Evolutionary conservation across 2,888 invertebrate species (phyloP).

Genomic region (Perizoma affinitatum): DNA sequence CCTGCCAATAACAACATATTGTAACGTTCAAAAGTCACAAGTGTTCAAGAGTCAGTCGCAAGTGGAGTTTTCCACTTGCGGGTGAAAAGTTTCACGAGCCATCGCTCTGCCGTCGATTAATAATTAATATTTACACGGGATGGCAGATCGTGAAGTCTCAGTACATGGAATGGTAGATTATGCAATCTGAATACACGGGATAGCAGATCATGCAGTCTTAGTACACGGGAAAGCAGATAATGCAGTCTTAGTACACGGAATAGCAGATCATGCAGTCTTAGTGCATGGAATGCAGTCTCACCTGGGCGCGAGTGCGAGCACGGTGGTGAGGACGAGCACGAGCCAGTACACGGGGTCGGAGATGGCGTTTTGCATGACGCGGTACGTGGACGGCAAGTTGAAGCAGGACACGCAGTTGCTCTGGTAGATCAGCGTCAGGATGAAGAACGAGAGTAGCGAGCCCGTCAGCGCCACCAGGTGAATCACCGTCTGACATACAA

Average conservation of each 20-base stretch:
- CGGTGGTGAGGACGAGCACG: conserved; percentile 89
- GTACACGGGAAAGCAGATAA: too few relatives aligned
- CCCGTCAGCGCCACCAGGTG: conserved; percentile 90
- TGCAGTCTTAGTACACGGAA: too few relatives aligned
- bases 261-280: too few relatives aligned
- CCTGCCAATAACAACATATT: conserved; percentile 67
- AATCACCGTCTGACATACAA: conserved; percentile 89
- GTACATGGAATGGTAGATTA: too few relatives aligned
- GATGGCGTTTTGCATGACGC: conserved; percentile 92
- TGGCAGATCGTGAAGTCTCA: too few relatives aligned
- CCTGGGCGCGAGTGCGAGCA: conserved; percentile 93
- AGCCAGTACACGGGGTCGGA: conserved; percentile 92
- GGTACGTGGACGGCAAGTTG: conserved; percentile 93
- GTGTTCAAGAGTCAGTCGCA: too few relatives aligned
- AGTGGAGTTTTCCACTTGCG: too few relatives aligned
- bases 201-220: too few relatives aligned
- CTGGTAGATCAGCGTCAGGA: conserved; percentile 93
- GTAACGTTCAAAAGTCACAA: not conserved
- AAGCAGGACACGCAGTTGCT: conserved; percentile 91
- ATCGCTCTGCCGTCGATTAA: too few relatives aligned
- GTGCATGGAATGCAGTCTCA: not conserved
- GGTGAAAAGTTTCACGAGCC: too few relatives aligned
- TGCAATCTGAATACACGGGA: too few relatives aligned
- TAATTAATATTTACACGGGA: too few relatives aligned
- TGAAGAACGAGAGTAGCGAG: conserved; percentile 92